Conservation (phyloP, 1,140 invertebrate species). For the Spodoptera litura region DNA sequence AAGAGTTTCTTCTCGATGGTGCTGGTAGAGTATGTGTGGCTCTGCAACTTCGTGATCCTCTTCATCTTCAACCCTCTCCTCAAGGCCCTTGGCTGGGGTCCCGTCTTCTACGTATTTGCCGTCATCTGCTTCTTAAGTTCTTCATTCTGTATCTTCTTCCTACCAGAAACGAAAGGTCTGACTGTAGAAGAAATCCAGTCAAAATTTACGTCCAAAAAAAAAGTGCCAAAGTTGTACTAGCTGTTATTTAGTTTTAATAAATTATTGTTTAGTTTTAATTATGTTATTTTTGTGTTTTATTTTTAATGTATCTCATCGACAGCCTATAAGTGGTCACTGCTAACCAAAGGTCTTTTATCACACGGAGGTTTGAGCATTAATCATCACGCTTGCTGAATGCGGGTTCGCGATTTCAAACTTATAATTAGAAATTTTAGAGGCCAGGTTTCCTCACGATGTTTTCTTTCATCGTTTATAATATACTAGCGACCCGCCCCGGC, state of each 20-base stretch:
- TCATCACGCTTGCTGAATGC: too few species aligned
- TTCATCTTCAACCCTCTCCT: constrained; percentile 78
- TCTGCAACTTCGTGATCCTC: constrained; percentile 69
- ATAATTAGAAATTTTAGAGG: too few species aligned
- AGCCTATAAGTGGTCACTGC: too few species aligned
- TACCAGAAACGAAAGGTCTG: constrained; percentile 91
- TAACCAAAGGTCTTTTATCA: too few species aligned
- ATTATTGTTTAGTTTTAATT: constrained; percentile 19
- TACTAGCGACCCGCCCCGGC: too few species aligned
- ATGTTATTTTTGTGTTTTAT: constrained; percentile 22
- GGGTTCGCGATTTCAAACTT: too few species aligned
- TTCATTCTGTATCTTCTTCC: constrained; percentile 83
- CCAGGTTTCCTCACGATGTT: too few species aligned
- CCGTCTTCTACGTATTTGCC: constrained; percentile 85
- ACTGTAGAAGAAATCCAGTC: constrained; percentile 87
- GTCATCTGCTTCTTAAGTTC: constrained; percentile 79
- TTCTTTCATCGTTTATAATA: too few species aligned
- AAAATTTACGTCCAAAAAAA: constrained; percentile 46
- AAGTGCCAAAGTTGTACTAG: neutral
- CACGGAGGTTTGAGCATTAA: too few species aligned
- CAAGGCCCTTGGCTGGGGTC: constrained; percentile 80
- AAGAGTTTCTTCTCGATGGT: constrained; percentile 70
- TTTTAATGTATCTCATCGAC: too few species aligned
- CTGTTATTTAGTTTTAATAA: constrained; percentile 16
- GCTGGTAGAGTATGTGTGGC: constrained; percentile 68